Percentiles rank a stretch among this genome's conserved stretches.
Evolutionary conservation across 2,113 vertebrate species (phyloP).

Genomic region (Actenoides lindsayi): DNA sequence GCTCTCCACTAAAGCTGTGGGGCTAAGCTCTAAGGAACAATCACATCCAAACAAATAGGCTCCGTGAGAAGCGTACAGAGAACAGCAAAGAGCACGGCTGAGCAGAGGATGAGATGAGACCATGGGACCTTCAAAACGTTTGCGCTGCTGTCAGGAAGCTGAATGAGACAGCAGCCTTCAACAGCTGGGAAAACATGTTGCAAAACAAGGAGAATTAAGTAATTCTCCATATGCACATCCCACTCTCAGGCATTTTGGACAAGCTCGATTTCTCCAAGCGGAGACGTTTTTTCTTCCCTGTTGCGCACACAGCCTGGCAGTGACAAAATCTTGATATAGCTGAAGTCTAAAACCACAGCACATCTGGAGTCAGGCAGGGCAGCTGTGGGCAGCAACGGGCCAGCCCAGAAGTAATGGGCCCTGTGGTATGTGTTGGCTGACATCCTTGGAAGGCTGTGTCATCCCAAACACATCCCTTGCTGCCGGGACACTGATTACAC

Average conservation of each 20-base stretch:
- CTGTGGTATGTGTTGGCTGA: neutral
- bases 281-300: neutral
- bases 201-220: slow-evolving; percentile 72
- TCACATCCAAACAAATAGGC: neutral
- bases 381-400: neutral
- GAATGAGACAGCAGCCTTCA: slow-evolving; percentile 58
- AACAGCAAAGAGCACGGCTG: neutral
- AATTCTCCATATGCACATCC: slow-evolving; percentile 64
- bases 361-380: neutral
- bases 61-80: slow-evolving; percentile 1
- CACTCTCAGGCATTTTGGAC: slow-evolving; percentile 54
- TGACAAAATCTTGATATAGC: neutral
- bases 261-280: slow-evolving; percentile 25
- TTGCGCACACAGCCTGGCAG: neutral
- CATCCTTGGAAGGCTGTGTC: neutral
- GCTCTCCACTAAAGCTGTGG: neutral
- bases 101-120: slow-evolving; percentile 17
- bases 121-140: slow-evolving; percentile 48
- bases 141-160: slow-evolving; percentile 68
- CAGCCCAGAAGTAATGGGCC: neutral
- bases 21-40: slow-evolving; percentile 7
- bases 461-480: neutral
- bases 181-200: slow-evolving; percentile 72
- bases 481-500: neutral
- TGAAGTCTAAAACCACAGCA: neutral